These are phyloP conservation scores for Liasis olivaceus DNA, from an alignment of 2,797 vertebrate species.

Conservation along the genomic window DNA sequence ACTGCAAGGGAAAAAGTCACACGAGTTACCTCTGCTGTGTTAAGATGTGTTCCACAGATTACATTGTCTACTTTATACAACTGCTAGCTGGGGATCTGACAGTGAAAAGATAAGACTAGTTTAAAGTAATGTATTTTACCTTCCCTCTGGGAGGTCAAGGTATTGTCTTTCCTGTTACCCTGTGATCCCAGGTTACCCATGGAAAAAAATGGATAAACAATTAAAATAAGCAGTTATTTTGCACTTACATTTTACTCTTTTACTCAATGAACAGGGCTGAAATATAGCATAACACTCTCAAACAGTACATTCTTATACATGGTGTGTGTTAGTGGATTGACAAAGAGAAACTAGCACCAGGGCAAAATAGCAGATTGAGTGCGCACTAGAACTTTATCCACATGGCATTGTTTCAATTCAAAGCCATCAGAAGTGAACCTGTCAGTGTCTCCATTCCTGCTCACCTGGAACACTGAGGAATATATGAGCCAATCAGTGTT, in stretches of 20 bases:
- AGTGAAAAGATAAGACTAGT: neutral
- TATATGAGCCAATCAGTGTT: neutral
- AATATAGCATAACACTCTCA: neutral
- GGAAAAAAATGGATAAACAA: conserved; percentile 2
- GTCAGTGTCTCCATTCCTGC: neutral
- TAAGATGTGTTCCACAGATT: neutral
- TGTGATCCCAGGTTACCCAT: neutral
- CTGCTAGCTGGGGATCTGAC: neutral
- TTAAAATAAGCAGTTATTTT: neutral
- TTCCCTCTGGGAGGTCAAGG: neutral
- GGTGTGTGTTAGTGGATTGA: neutral
- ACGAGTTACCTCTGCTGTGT: neutral
- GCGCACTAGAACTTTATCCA: neutral
- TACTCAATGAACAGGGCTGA: neutral
- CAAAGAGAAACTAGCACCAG: neutral
- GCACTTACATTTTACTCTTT: neutral
- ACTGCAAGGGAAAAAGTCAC: conserved; percentile 26
- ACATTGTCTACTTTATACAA: neutral
- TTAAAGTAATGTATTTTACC: neutral
- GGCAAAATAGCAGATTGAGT: neutral
- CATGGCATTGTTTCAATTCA: neutral
- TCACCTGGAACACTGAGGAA: neutral
- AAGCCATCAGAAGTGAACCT: neutral
- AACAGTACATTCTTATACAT: neutral
- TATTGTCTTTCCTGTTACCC: neutral